Percentiles rank a stretch among this genome's conserved stretches.
phyloP scores from a whole-genome alignment of 2,888 invertebrate genomes.

The Drosophila aldrichi region DNA sequence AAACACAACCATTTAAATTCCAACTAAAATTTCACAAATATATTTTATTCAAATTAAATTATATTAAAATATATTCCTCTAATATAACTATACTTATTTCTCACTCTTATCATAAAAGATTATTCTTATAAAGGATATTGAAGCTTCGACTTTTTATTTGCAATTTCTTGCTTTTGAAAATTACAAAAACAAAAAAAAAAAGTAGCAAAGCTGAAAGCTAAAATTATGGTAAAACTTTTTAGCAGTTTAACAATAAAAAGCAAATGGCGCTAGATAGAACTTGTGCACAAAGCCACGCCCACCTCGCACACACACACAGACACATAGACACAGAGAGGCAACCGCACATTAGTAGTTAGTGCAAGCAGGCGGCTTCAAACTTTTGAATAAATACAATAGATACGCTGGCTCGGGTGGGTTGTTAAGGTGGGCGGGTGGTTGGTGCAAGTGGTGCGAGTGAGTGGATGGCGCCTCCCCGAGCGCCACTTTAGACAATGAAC shows the following conservation, averaged over 20 bases:
- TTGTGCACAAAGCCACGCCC: slow-evolving; percentile 64
- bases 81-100: neutral
- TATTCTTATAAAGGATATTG: slow-evolving; percentile 16
- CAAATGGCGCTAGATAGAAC: slow-evolving; percentile 76
- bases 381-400: slow-evolving; percentile 80
- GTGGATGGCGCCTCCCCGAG: slow-evolving; percentile 54
- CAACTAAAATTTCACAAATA: no score
- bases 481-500: slow-evolving; percentile 82
- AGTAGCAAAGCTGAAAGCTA: slow-evolving; percentile 41
- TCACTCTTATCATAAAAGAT: neutral
- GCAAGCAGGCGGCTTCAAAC: slow-evolving; percentile 78
- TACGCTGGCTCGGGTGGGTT: slow-evolving; percentile 3
- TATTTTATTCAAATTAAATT: no score
- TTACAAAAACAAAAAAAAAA: slow-evolving; percentile 10
- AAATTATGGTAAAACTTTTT: slow-evolving; percentile 77
- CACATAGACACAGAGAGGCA: slow-evolving; percentile 30
- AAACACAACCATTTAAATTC: no score
- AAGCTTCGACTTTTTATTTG: slow-evolving; percentile 20
- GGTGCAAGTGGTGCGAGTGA: neutral
- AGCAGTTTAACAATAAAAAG: slow-evolving; percentile 79
- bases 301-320: slow-evolving; percentile 27
- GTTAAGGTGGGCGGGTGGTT: slow-evolving; percentile 6
- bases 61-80: neutral
- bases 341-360: slow-evolving; percentile 82
- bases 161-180: slow-evolving; percentile 33